phyloP scores from a whole-genome alignment of 2,113 vertebrate genomes.

The Scartelaos histophorus region DNA sequence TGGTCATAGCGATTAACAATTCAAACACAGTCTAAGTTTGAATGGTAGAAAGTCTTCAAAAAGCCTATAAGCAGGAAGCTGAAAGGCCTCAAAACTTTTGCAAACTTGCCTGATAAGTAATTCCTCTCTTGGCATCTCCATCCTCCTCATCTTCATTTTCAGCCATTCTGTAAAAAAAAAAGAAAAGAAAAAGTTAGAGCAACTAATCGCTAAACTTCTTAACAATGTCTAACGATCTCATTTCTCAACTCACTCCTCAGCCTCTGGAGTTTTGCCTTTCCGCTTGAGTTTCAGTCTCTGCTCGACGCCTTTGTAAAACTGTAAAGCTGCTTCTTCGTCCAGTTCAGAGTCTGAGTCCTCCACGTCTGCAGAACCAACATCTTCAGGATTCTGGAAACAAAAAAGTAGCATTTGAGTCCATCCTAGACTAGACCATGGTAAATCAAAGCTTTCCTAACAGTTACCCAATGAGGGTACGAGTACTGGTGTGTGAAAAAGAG shows the following conservation, averaged over 20 bases:
- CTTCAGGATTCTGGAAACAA: conserved; percentile 46
- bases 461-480: no score
- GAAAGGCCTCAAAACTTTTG: background rate
- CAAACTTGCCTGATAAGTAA: conserved; percentile 80
- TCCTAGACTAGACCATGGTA: no score
- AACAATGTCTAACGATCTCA: background rate
- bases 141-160: conserved; percentile 45
- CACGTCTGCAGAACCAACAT: conserved; percentile 23
- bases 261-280: conserved; percentile 42
- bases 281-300: conserved; percentile 72
- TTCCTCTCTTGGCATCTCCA: conserved; percentile 76
- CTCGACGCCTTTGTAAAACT: conserved; percentile 77
- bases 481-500: no score
- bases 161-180: conserved; percentile 49
- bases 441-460: no score
- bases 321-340: conserved; percentile 82
- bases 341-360: conserved; percentile 65
- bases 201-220: background rate
- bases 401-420: no score
- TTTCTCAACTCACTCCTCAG: conserved; percentile 62
- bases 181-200: background rate
- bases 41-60: no score
- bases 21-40: no score
- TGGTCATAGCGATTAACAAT: background rate
- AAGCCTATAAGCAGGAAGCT: background rate